A percentile compares a stretch with the other conserved stretches of the same genome.
Evolutionary conservation across 2,888 invertebrate genomes (phyloP).

Genomic region (Thecocarcelia acutangulata): DNA sequence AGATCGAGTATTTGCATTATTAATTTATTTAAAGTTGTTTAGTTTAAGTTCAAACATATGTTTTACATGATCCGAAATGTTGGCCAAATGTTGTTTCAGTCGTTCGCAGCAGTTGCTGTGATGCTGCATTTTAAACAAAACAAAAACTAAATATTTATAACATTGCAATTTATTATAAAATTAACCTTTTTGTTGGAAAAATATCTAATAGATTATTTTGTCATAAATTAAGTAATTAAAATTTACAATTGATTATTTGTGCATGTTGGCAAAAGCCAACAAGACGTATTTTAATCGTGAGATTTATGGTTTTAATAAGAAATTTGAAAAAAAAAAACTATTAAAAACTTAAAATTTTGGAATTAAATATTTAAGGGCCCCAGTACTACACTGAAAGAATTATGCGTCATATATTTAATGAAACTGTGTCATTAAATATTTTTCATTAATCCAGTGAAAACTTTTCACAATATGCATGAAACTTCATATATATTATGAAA

Average conservation of each 20-base stretch:
- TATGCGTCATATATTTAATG: no score
- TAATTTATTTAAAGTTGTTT: conserved; percentile 62
- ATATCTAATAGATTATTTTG: conserved; percentile 34
- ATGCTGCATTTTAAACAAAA: conserved; percentile 4
- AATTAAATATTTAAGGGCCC: neutral
- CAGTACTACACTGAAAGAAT: no score
- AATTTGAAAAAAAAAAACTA: neutral
- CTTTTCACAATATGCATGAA: no score
- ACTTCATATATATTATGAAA: no score
- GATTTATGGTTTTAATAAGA: conserved; percentile 25
- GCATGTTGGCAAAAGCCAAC: neutral
- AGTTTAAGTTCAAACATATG: conserved; percentile 64
- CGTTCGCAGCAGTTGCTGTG: conserved; percentile 19
- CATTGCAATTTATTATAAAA: conserved; percentile 48
- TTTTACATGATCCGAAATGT: conserved; percentile 64
- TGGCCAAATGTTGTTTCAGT: conserved; percentile 41
- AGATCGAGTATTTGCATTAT: conserved; percentile 47
- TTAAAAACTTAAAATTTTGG: neutral
- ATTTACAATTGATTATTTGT: conserved; percentile 43
- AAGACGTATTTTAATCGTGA: neutral
- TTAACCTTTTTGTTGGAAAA: conserved; percentile 47
- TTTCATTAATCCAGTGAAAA: no score
- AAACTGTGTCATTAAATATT: no score
- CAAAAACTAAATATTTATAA: conserved; percentile 34
- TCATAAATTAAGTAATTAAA: conserved; percentile 59